A percentile compares a stretch with the other conserved stretches of the same genome.
Conservation (phyloP, 2,888 invertebrate species). For the Steinernema hermaphroditum region DNA sequence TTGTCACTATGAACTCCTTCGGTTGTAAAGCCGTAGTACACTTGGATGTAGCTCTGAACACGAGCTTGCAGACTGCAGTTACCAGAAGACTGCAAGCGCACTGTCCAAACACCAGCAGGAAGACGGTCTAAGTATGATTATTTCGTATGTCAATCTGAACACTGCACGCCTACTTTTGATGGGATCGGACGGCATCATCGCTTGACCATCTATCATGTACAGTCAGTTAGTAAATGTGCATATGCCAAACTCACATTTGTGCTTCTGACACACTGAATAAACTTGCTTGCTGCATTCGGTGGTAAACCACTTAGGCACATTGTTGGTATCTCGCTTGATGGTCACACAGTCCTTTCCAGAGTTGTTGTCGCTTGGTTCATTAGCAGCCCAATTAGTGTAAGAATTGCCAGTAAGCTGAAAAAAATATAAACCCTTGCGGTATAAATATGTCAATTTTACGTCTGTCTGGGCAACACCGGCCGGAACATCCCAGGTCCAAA, state of each 20-base stretch:
- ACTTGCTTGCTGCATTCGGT: slow-evolving; percentile 36
- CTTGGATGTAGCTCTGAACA: slow-evolving; percentile 54
- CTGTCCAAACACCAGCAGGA: slow-evolving; percentile 52
- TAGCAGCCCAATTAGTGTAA: slow-evolving; percentile 46
- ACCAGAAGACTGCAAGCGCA: slow-evolving; percentile 44
- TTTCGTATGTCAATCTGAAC: too few relatives aligned
- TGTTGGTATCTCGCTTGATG: slow-evolving; percentile 37
- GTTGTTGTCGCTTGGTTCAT: slow-evolving; percentile 40
- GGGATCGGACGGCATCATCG: slow-evolving; percentile 44
- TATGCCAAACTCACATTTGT: slow-evolving; percentile 39
- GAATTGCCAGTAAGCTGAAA: background rate
- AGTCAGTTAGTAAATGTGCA: background rate
- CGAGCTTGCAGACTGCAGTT: slow-evolving; percentile 50
- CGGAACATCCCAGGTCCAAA: slow-evolving; percentile 54
- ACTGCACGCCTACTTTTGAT: slow-evolving; percentile 40
- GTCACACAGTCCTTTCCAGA: slow-evolving; percentile 44
- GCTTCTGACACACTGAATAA: slow-evolving; percentile 48
- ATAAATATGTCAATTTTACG: background rate
- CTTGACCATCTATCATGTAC: slow-evolving; percentile 44
- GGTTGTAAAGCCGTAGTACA: slow-evolving; percentile 53
- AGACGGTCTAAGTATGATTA: slow-evolving; percentile 43
- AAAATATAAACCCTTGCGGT: background rate
- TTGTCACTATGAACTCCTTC: slow-evolving; percentile 49
- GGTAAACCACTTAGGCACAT: slow-evolving; percentile 28
- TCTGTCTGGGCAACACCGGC: slow-evolving; percentile 36